Evolutionary conservation across 2,113 vertebrate genomes (phyloP), one percentile per base, ranked within the genome.

Genomic region (Silurus asotus): DNA sequence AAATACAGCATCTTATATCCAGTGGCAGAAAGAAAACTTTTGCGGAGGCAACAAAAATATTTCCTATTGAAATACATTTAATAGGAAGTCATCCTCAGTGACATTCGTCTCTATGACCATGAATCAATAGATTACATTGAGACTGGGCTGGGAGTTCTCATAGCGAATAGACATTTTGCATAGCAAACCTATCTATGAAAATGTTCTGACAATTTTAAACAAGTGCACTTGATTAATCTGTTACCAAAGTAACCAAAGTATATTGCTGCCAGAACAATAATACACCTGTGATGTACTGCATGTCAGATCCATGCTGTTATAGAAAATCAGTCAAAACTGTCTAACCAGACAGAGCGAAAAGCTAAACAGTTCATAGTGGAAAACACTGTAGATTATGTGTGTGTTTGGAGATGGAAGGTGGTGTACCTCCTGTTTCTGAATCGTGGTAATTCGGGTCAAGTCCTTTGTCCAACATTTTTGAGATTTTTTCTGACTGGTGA

Each of bases 361-460:
- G 28, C 28, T 14, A 11, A 64, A 9, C 15, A 72, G 17, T 51
- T 19, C 8, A 13, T 23, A 11, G 19, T 74, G 70, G 19, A 48
- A 48, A 58, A 19, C 58, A 37, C 55, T 61, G 8, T 84, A 45
- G 45, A 23, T 48, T 62, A 2, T 86, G 74, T 88, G 72, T 84
- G 67, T 77, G 55, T 85, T 70, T 79, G 17, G 48, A 11, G 28
- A 25, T 79, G n/a, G 55, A 76, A 77, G 75, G 70, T 14, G 88
- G 91, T 92, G 90, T 89, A 99, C 98, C 98, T 89, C 98, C 98
- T 0, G 92, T 98, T 20, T 99, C 98, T 3, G 94, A 87, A 89
- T 99, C 98, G 0, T 99, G 97, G 89, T 96, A 98, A 88, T 99
- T 99, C 11, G 98, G 97, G 85, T 99, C 98, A 83, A 99, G 92